Conservation (phyloP, 2,888 invertebrate species). For the Clanis bilineata region DNA sequence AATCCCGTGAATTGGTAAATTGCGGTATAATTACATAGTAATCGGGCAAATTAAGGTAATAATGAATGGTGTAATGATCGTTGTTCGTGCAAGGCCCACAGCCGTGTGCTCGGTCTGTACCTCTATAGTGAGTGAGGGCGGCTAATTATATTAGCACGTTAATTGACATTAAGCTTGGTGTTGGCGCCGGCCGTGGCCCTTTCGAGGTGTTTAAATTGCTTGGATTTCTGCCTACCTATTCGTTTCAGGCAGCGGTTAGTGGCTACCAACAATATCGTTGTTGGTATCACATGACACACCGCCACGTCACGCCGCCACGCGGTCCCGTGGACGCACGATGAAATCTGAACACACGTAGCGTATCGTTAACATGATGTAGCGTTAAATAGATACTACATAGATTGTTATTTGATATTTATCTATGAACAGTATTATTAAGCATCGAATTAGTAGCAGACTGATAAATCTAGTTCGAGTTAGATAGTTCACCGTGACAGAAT, state of each 20-base stretch:
- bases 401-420: not conserved
- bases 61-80: not conserved
- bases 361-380: not conserved
- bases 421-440: too few relatives aligned
- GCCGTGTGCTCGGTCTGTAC: not conserved
- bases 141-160: slow-evolving; percentile 3
- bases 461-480: too few relatives aligned
- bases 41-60: not conserved
- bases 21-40: not conserved
- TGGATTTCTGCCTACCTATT: too few relatives aligned
- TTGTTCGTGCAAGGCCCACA: slow-evolving; percentile 1
- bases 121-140: not conserved
- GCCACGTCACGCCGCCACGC: too few relatives aligned
- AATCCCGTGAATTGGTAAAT: not conserved
- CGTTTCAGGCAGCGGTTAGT: not conserved
- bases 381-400: not conserved
- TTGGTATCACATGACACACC: not conserved
- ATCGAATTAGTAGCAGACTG: too few relatives aligned
- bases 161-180: not conserved
- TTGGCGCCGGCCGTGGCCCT: not conserved
- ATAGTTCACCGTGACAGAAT: too few relatives aligned
- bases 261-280: not conserved
- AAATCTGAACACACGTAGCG: not conserved
- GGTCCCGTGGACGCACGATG: too few relatives aligned
- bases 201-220: too few relatives aligned